Evolutionary conservation across 2,113 vertebrate species (phyloP).

Genomic region (Malurus melanocephalus): DNA sequence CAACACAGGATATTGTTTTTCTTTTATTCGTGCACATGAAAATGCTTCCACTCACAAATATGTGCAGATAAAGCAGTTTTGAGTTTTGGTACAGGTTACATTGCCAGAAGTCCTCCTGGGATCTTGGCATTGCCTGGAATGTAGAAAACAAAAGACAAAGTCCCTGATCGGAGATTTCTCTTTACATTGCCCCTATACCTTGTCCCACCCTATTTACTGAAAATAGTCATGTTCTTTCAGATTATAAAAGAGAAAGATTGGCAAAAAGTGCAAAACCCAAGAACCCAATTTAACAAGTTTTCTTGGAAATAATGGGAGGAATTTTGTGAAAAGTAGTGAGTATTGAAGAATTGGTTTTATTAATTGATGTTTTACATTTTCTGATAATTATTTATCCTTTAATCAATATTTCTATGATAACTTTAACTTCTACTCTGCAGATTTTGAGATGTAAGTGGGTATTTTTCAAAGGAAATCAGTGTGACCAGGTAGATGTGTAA

Average conservation of each 20-base stretch:
- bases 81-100: background rate
- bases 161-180: background rate
- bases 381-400: background rate
- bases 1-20: background rate
- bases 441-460: background rate
- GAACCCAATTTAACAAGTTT: fast-evolving
- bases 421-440: background rate
- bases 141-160: background rate
- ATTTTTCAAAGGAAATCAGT: background rate
- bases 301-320: background rate
- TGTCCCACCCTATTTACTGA: background rate
- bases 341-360: background rate
- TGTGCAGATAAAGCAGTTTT: background rate
- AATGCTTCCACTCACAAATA: background rate
- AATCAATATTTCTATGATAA: background rate
- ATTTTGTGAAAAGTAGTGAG: background rate
- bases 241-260: background rate
- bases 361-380: background rate
- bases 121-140: background rate
- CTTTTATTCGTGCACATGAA: background rate
- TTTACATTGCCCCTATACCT: background rate
- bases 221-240: background rate
- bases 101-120: background rate
- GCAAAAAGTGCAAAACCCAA: background rate
- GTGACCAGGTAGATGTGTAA: background rate